phyloP scores from a whole-genome alignment of 2,797 vertebrate genomes.

The Micromesistius poutassou region DNA sequence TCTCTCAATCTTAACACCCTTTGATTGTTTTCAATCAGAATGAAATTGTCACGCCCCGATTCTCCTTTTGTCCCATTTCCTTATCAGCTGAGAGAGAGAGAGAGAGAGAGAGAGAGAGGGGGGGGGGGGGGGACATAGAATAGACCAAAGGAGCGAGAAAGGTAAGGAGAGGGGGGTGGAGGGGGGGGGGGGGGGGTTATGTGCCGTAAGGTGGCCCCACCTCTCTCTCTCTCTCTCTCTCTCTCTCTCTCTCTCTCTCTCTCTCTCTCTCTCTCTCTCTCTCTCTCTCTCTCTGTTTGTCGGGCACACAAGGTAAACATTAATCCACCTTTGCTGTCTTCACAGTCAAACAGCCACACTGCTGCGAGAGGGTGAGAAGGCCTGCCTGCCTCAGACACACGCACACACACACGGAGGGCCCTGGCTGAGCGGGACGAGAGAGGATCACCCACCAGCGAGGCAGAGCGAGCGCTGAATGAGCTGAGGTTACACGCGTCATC shows the following conservation, averaged over 20 bases:
- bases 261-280: constrained; percentile 14
- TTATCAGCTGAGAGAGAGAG: constrained; percentile 53
- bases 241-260: not conserved
- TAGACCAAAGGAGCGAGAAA: constrained; percentile 37
- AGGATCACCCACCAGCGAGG: not conserved
- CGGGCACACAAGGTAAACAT: constrained; percentile 72
- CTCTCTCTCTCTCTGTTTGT: constrained; percentile 60
- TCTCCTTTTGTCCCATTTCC: constrained; percentile 47
- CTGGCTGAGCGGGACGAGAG: constrained; percentile 23
- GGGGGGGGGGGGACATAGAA: constrained; percentile 35
- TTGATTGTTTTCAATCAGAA: constrained; percentile 38
- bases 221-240: not conserved
- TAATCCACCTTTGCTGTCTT: constrained; percentile 67
- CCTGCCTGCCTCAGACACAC: constrained; percentile 10
- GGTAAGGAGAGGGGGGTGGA: constrained; percentile 31
- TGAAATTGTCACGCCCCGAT: constrained; percentile 22
- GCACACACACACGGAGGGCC: constrained; percentile 20
- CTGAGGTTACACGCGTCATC: not conserved
- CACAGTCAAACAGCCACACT: constrained; percentile 46
- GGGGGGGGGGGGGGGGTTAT: constrained; percentile 44
- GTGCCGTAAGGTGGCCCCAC: constrained; percentile 28
- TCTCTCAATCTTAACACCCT: constrained; percentile 24
- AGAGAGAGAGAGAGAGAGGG: no score
- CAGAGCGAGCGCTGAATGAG: not conserved
- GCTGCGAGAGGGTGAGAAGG: constrained; percentile 36